Evolutionary conservation across 2,888 invertebrate genomes (phyloP).

Genomic region (Tupiocoris notatus): DNA sequence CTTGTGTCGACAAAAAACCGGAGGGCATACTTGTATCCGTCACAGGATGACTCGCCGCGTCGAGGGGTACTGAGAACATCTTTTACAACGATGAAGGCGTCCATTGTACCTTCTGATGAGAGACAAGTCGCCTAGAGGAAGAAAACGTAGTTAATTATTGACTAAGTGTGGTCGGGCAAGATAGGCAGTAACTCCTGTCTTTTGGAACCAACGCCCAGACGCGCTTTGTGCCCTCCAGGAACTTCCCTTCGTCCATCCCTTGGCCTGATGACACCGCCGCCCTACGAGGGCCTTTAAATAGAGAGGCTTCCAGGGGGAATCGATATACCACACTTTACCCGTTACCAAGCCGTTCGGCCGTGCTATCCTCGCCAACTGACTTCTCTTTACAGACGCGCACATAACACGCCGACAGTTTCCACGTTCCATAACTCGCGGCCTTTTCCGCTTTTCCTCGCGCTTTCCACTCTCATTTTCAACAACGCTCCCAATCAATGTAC

Average conservation of each 20-base stretch:
- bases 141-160: conserved; percentile 42
- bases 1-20: no score
- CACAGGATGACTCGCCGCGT: background rate
- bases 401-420: conserved; percentile 1
- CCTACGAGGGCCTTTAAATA: conserved; percentile 30
- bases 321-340: conserved; percentile 28
- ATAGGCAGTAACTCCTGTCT: conserved; percentile 10
- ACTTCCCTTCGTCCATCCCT: conserved; percentile 18
- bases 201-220: background rate
- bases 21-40: conserved; percentile 14
- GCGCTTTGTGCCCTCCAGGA: background rate
- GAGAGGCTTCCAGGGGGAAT: conserved; percentile 25
- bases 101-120: conserved; percentile 34
- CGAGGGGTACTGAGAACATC: background rate
- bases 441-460: background rate
- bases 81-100: conserved; percentile 17
- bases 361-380: conserved; percentile 1
- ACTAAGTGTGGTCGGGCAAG: conserved; percentile 38
- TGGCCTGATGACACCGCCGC: conserved; percentile 28
- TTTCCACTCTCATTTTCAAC: background rate
- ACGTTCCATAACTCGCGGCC: background rate
- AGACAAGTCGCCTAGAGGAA: conserved; percentile 34
- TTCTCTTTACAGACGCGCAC: background rate
- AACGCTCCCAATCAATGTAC: conserved; percentile 27
- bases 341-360: background rate